Evolutionary conservation across 2,797 vertebrate genomes (phyloP), one percentile per base, ranked within the genome.

Genomic region (Numenius phaeopus): DNA sequence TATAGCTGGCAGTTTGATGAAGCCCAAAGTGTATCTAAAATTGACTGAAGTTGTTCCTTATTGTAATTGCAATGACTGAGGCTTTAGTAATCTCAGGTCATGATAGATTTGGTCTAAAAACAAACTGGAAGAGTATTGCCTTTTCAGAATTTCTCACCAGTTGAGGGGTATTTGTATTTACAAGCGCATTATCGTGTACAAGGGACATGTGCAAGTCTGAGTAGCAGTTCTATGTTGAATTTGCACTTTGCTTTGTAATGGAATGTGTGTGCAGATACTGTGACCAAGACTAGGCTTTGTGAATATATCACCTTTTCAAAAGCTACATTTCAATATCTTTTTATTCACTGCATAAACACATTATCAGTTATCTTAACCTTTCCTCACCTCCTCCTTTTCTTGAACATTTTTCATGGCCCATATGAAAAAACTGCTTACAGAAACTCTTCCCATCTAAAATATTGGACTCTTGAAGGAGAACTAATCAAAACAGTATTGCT

Each of bases 311-410:
- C 3, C 8, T 67, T 84, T 87, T 65, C 50, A 78, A 57, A 83
- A 54, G 9, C 26, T 29, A 5, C 50, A 3, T 2, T 42, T 83
- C 10, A 66, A 13, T 24, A 58, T 46, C 16, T 67, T 6, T 58
- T 94, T 57, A 65, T 17, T 75, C 70, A 49, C 9, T 75, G 14
- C 5, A 3, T 62, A 11, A 61, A 50, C 89, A 29, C 27, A 10
- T 34, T 50, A 11, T 24, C 54, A 17, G 18, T 61, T 59, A 10
- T 67, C 32, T 80, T 90, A 52, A 61, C 37, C 19, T 23, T 59
- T 52, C 75, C 0, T 24, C 5, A 22, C 1, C 4, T 2, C 2
- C 6, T 8, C 15, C 24, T 59, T 83, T 32, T n/a, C 58, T 46
- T 6, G 4, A 47, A 29, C 11, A 40, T 50, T 65, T 81, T 83